Evolutionary conservation across 2,888 invertebrate genomes (phyloP), one percentile per base, ranked within the genome.

Genomic region (Caprella mutica): DNA sequence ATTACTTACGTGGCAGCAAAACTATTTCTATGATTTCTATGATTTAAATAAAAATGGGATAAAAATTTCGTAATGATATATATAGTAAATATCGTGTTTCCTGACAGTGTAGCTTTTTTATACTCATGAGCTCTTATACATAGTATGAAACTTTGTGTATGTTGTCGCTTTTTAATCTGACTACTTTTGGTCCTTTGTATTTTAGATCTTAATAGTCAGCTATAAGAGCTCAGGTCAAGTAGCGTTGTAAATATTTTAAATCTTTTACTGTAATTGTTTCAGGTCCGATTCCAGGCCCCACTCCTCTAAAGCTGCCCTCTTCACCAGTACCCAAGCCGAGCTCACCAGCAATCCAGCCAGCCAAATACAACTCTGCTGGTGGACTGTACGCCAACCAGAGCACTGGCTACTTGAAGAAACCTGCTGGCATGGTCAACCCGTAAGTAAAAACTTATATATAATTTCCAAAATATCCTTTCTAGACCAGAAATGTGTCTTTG

Each of bases 341-440:
- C 6, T 6, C 46, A 26, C 27, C 30, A 2, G 17, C 48, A 27
- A n/a, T n/a, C n/a, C n/a, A n/a, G n/a, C 29, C 48, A 14, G 48
- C 48, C 27, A 6, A 26, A 14, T 48, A 48, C 30, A 48, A 48
- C 30, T 29, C 48, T 9, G 48, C 48, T n/a, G 48, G 29, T 17
- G 48, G 48, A 4, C 48, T 48, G n/a, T 48, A 48, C 48, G 48
- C 48, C 48, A 48, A 48, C 27, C 48, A 48, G 48, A 48, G 48
- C 48, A 17, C 19, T 30, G 48, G 48, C 12, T 30, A 26, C n/a
- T 30, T 48, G 8, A 48, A 48, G 9, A 48, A 48, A 21, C 29
- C 27, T 9, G 2, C 48, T 27, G 48, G 48, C 29, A 48, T 48
- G 48, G 30, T 48, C n/a, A 48, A 27, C n/a, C 48, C 48, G 48